Conservation (phyloP, 2,113 vertebrate species). For the western clawed frog (Xenopus tropicalis) region DNA sequence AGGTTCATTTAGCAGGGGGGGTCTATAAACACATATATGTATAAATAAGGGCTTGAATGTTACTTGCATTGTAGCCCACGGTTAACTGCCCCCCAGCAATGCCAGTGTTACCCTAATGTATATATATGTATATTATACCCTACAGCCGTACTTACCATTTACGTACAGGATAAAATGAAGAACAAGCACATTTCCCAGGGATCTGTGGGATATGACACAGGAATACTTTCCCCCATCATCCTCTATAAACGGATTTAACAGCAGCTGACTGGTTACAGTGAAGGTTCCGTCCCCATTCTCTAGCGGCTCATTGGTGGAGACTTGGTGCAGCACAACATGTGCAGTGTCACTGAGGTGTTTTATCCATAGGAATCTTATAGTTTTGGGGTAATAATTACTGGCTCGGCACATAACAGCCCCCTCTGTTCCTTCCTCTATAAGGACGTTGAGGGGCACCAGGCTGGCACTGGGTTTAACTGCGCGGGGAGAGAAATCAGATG, state of each 20-base stretch:
- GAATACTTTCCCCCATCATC: constrained; percentile 23
- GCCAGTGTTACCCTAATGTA: too few species aligned
- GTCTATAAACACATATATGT: too few species aligned
- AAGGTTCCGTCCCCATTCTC: constrained; percentile 43
- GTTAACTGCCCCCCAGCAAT: too few species aligned
- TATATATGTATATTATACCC: too few species aligned
- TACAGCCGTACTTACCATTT: constrained; percentile 28
- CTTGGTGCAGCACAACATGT: background rate
- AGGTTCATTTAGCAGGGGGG: too few species aligned
- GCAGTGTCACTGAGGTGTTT: background rate
- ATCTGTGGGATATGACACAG: constrained; percentile 42
- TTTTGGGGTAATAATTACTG: constrained; percentile 44
- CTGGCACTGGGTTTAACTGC: constrained; percentile 30
- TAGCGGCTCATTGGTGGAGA: background rate
- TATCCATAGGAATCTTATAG: background rate
- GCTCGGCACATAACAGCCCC: constrained; percentile 12
- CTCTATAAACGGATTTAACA: constrained; percentile 22
- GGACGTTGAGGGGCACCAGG: constrained; percentile 4
- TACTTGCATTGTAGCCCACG: too few species aligned
- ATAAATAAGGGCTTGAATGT: too few species aligned
- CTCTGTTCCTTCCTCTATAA: background rate
- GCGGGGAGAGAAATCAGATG: too few species aligned
- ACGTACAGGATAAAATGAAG: background rate
- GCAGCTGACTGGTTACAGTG: constrained; percentile 43
- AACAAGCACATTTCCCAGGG: fast-evolving